A percentile compares a stretch with the other conserved stretches of the same genome.
These are phyloP conservation scores for Gnathonemus longibarbis DNA, from an alignment of 2,113 vertebrate genomes.

Conservation along the genomic window DNA sequence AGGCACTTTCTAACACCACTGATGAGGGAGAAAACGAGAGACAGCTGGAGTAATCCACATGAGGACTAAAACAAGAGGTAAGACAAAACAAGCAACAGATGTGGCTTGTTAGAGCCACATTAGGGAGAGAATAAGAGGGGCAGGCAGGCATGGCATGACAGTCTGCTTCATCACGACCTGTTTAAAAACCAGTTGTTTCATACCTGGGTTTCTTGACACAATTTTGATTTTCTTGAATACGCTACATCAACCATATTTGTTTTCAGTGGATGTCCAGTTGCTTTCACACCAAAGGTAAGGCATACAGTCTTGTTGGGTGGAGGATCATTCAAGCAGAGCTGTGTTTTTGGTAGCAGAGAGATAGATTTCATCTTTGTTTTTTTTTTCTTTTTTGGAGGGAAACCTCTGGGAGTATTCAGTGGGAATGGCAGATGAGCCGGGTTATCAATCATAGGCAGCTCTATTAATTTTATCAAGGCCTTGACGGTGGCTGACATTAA, in stretches of 20 bases:
- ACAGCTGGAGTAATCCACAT: too few relatives aligned
- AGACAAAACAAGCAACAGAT: too few relatives aligned
- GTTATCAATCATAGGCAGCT: constrained; percentile 60
- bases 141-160: too few relatives aligned
- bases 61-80: too few relatives aligned
- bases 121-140: too few relatives aligned
- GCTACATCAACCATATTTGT: background rate
- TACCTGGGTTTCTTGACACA: background rate
- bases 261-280: background rate
- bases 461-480: constrained; percentile 66
- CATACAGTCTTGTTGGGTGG: too few relatives aligned
- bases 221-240: background rate
- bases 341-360: background rate
- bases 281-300: background rate
- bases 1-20: too few relatives aligned
- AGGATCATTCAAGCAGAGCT: background rate
- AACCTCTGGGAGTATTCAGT: constrained; percentile 35
- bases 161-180: background rate
- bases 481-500: constrained; percentile 59
- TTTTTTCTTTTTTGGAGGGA: background rate
- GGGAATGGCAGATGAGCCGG: constrained; percentile 33
- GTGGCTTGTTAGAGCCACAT: too few relatives aligned
- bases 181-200: background rate
- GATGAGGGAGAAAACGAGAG: too few relatives aligned
- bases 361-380: constrained; percentile 34